Conservation (phyloP, 1,140 invertebrate species). For the Drosophila bipectinata region DNA sequence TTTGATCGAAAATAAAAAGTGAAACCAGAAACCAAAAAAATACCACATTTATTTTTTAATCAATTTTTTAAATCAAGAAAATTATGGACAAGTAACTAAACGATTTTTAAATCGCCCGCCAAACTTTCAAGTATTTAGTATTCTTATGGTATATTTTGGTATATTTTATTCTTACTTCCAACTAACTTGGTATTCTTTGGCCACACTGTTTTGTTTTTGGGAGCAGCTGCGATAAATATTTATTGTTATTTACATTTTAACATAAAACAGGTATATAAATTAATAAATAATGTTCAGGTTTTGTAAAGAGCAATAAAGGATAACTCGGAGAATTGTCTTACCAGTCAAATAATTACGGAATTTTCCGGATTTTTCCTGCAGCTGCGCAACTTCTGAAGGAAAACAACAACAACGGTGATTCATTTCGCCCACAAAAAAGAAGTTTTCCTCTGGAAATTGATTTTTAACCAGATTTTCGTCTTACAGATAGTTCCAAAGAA, state of each 20-base stretch:
- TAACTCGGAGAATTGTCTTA: neutral
- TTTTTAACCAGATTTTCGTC: slow-evolving; percentile 38
- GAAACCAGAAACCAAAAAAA: slow-evolving; percentile 6
- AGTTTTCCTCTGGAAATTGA: slow-evolving; percentile 28
- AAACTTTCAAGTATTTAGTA: neutral
- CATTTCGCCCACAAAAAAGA: slow-evolving; percentile 18
- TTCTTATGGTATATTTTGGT: neutral
- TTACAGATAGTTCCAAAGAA: slow-evolving; percentile 9
- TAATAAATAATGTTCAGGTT: neutral
- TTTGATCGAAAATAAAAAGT: slow-evolving; percentile 41
- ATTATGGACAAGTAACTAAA: no score
- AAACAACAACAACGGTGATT: slow-evolving; percentile 35
- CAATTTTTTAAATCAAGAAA: no score
- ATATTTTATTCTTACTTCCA: neutral
- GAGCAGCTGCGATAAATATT: slow-evolving; percentile 14
- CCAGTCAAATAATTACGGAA: neutral
- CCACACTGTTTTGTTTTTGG: neutral
- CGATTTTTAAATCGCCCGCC: neutral
- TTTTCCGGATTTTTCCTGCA: slow-evolving; percentile 11
- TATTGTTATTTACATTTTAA: neutral
- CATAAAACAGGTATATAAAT: slow-evolving; percentile 5
- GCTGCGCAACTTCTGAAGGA: slow-evolving; percentile 25
- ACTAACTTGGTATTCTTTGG: neutral
- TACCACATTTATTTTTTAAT: neutral
- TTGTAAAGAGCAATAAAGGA: neutral